Base-by-base conservation (phyloP, 1,140 invertebrate species). In the Calycopis cecrops region DNA sequence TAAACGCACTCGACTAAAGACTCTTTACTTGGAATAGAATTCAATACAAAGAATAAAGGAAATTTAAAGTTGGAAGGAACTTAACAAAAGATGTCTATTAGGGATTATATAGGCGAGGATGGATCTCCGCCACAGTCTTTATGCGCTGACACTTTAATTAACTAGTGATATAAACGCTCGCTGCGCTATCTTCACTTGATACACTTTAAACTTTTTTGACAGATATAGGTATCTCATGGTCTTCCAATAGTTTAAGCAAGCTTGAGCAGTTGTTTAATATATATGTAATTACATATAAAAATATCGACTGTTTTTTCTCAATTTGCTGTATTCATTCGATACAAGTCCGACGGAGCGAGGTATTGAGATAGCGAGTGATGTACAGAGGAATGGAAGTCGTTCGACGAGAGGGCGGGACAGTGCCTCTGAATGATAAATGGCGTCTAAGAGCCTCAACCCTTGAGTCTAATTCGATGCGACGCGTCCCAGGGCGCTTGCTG, bases 341-440 rank as follows among this genome's bases (percentile, higher is more conserved):
- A 28, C 2, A 28, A 28, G 21, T 28, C 21, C 21, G 21, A 6
- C 21, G 21, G 21, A 6, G 2, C 21, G 6, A 28, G 6, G 21
- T 2, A 28, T 28, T 28, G 21, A 28, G 21, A 28, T 28, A n/a
- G 21, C 6, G 21, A 28, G 6, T 28, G 21, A 28, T 28, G 38
- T 57, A 50, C 49, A 48, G 10, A 11, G 0, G 55, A 34, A 50
- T 50, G 49, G 55, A 57, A 47, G 55, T 57, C 48, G 55, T 55
- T 55, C 47, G 53, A 40, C 14, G 48, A 40, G 48, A 51, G 50
- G 48, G 49, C 51, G 51, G 37, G 37, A 21, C 38, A 42, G 18
- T 18, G 34, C 54, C 35, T 28, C 16, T 57, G 37, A 44, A 57
- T 57, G 48, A 57, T 57, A 51, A 57, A 57, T 57, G 55, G 50